Conservation (phyloP, 2,888 invertebrate species). For the Philhelius pedissequus region DNA sequence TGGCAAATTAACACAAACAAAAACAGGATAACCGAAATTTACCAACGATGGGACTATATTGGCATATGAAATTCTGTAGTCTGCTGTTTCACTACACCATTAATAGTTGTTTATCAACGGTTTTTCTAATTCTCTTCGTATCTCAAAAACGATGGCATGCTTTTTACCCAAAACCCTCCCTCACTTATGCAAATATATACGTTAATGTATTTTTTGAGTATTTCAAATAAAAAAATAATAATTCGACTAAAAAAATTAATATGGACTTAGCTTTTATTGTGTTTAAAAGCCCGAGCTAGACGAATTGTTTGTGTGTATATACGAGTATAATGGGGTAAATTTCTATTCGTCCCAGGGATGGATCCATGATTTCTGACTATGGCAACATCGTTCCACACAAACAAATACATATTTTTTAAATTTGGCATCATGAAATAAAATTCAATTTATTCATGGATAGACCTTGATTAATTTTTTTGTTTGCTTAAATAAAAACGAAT, state of each 20-base stretch:
- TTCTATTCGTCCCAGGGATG: neutral
- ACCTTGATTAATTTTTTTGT: too few relatives aligned
- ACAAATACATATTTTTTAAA: too few relatives aligned
- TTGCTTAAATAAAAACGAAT: too few relatives aligned
- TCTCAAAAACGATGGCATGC: neutral
- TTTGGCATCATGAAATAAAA: too few relatives aligned
- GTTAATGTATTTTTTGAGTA: neutral
- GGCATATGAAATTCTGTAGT: neutral
- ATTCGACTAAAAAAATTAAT: neutral
- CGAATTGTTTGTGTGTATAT: too few relatives aligned
- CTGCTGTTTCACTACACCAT: neutral
- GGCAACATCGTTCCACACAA: neutral
- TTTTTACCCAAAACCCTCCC: neutral
- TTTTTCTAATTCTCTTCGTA: neutral
- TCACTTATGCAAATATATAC: too few relatives aligned
- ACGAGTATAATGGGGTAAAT: neutral
- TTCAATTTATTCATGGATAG: too few relatives aligned
- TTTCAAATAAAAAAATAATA: constrained; percentile 3
- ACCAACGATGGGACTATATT: neutral
- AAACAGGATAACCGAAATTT: neutral
- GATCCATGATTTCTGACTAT: neutral
- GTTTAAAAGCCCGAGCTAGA: neutral
- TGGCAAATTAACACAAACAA: constrained; percentile 30
- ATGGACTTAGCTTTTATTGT: neutral
- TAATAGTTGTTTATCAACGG: constrained; percentile 4